Evolutionary conservation across 1,140 invertebrate genomes (phyloP).

Genomic region (Drosophila malerkotliana): DNA sequence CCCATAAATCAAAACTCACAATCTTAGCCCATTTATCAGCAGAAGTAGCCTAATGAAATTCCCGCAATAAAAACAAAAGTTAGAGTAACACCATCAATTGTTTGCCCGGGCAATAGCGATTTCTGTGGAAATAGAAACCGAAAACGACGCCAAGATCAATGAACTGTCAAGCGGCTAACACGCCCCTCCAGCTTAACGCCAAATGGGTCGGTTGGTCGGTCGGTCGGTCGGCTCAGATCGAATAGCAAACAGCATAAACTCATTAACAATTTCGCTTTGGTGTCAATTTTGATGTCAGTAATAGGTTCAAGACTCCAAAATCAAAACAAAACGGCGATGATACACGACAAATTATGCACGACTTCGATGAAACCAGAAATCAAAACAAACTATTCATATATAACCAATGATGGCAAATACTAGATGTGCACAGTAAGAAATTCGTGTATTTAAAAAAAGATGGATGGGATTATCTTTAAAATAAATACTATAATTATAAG

Average conservation of each 20-base stretch:
- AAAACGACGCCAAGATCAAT: conserved; percentile 56
- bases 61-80: conserved; percentile 2
- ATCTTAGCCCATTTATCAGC: conserved; percentile 45
- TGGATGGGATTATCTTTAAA: too few relatives aligned
- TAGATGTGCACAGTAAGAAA: conserved; percentile 17
- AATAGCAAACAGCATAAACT: conserved; percentile 60
- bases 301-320: conserved; percentile 73
- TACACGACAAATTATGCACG: conserved; percentile 40
- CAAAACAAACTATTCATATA: conserved; percentile 4
- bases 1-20: conserved; percentile 46
- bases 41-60: conserved; percentile 29
- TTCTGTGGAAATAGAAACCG: conserved; percentile 38
- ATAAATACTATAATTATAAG: too few relatives aligned
- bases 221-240: conserved; percentile 15
- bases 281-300: conserved; percentile 66
- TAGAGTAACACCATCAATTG: conserved; percentile 23
- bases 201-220: conserved; percentile 28
- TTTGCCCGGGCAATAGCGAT: conserved; percentile 28
- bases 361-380: conserved; percentile 40
- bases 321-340: conserved; percentile 63
- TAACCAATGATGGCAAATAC: conserved; percentile 22
- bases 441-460: background rate
- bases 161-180: conserved; percentile 56
- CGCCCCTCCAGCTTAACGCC: conserved; percentile 45
- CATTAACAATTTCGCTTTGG: conserved; percentile 67